Conservation (phyloP, 1,140 invertebrate species). For the Drosophila lowei region DNA sequence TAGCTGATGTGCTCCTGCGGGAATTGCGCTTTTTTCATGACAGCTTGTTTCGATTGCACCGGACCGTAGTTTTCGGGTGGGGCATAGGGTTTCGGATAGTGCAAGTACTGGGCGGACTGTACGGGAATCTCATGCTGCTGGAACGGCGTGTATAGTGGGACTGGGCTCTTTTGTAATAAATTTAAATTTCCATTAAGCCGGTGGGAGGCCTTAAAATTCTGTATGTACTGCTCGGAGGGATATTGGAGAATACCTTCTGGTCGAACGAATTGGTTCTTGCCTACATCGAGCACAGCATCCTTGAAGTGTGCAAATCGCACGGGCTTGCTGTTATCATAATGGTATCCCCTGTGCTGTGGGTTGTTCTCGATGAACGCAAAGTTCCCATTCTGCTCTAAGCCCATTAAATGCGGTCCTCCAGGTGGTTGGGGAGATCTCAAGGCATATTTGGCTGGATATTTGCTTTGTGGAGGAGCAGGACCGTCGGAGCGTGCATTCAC, state of each 20-base stretch:
- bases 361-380: constrained; percentile 13
- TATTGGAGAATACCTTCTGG: constrained; percentile 41
- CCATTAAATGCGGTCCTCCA: constrained; percentile 56
- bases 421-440: constrained; percentile 28
- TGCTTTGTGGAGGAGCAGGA: constrained; percentile 11
- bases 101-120: constrained; percentile 46
- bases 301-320: constrained; percentile 56
- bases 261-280: constrained; percentile 59
- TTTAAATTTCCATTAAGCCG: constrained; percentile 61
- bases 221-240: constrained; percentile 57
- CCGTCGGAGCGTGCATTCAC: constrained; percentile 48
- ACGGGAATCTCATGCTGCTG: constrained; percentile 66
- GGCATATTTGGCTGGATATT: constrained; percentile 16
- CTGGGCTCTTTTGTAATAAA: constrained; percentile 36
- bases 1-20: constrained; percentile 33
- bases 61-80: constrained; percentile 29
- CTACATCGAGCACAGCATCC: constrained; percentile 60
- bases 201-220: constrained; percentile 72
- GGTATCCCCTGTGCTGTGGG: constrained; percentile 34
- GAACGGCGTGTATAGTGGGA: constrained; percentile 49
- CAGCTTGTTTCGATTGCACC: constrained; percentile 29
- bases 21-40: constrained; percentile 27
- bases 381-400: constrained; percentile 46
- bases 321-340: constrained; percentile 33
- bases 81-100: constrained; percentile 30